A percentile compares a stretch with the other conserved stretches of the same genome.
Evolutionary conservation across 2,113 vertebrate genomes (phyloP).

Genomic region (Neodon shergylaensis): DNA sequence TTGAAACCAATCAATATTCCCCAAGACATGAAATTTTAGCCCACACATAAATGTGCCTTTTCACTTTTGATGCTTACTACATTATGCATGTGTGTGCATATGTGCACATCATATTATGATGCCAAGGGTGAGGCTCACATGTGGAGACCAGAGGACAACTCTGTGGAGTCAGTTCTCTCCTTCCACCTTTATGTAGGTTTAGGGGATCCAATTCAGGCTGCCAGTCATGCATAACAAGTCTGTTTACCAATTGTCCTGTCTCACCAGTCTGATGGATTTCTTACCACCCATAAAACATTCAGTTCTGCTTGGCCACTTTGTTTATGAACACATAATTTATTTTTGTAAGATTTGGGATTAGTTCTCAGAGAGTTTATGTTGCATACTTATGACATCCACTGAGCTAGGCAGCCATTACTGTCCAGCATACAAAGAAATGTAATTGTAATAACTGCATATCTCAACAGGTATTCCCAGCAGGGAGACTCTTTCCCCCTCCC

Average conservation of each 20-base stretch:
- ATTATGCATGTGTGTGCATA: background rate
- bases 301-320: background rate
- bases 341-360: conserved; percentile 32
- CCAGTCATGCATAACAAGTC: background rate
- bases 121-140: background rate
- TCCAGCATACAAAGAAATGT: background rate
- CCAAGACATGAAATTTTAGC: background rate
- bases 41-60: background rate
- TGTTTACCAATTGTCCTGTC: background rate
- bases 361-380: background rate
- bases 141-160: background rate
- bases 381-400: background rate
- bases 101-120: background rate
- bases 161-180: background rate
- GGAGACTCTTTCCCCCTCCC: background rate
- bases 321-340: background rate
- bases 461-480: background rate
- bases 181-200: no score
- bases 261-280: background rate
- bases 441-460: background rate
- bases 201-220: no score
- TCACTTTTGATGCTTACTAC: background rate
- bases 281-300: background rate
- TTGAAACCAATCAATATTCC: background rate
- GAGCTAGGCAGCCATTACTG: background rate